Conservation (phyloP, 2,888 invertebrate genomes). For the Sinhomidia bicolor region DNA sequence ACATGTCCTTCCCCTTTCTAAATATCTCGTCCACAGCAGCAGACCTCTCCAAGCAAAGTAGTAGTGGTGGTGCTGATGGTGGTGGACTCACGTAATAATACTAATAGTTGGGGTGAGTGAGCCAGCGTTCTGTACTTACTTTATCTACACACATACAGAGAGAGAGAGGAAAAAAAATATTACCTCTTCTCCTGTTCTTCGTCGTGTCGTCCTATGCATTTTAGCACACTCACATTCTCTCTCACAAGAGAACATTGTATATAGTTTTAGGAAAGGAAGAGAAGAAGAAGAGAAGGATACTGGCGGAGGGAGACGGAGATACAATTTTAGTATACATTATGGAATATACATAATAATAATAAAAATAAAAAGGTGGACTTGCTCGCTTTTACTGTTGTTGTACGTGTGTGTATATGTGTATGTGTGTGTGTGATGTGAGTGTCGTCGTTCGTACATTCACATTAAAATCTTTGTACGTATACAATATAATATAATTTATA, state of each 20-base stretch:
- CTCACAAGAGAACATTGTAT: no score
- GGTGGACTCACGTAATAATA: slow-evolving; percentile 62
- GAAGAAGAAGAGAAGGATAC: slow-evolving; percentile 43
- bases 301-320: slow-evolving; percentile 23
- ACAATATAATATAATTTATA: slow-evolving; percentile 31
- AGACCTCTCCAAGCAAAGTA: slow-evolving; percentile 48
- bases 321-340: slow-evolving; percentile 54
- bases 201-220: slow-evolving; percentile 31
- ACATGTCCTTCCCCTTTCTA: slow-evolving; percentile 70
- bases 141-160: no score
- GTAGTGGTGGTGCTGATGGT: slow-evolving; percentile 13
- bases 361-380: slow-evolving; percentile 69
- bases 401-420: slow-evolving; percentile 18
- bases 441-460: slow-evolving; percentile 47
- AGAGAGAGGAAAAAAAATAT: slow-evolving; percentile 5
- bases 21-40: slow-evolving; percentile 51
- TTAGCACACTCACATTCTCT: no score
- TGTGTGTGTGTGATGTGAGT: not conserved
- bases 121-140: slow-evolving; percentile 20
- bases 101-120: slow-evolving; percentile 71
- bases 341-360: slow-evolving; percentile 57
- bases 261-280: slow-evolving; percentile 6
- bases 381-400: slow-evolving; percentile 36
- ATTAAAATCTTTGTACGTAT: slow-evolving; percentile 34
- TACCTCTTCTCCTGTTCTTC: slow-evolving; percentile 12